Conservation (phyloP, 2,113 vertebrate genomes). For the Gnathonemus echidnorhynchus region DNA sequence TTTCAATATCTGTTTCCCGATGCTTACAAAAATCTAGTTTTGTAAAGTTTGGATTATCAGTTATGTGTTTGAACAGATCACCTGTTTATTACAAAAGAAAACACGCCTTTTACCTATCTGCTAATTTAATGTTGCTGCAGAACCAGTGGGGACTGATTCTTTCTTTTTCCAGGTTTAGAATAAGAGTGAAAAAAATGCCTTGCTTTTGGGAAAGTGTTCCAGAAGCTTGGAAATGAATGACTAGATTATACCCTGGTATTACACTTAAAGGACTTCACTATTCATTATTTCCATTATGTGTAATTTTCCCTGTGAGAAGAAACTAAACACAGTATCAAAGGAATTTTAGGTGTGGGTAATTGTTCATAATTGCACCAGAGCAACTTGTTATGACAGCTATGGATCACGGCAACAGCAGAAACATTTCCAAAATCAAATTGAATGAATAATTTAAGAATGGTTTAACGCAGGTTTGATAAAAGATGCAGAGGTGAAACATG, state of each 20-base stretch:
- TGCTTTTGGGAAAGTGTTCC: slow-evolving; percentile 37
- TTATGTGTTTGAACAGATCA: background rate
- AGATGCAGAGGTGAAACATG: background rate
- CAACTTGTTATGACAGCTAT: background rate
- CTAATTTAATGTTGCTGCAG: background rate
- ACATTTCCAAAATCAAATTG: background rate
- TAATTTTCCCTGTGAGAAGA: slow-evolving; percentile 50
- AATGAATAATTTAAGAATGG: background rate
- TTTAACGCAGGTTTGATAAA: background rate
- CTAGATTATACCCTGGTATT: slow-evolving; percentile 61
- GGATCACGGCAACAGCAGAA: background rate
- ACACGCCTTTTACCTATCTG: background rate
- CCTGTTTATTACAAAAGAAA: background rate
- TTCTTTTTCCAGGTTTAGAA: background rate
- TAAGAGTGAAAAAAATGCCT: background rate
- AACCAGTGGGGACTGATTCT: background rate
- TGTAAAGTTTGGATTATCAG: background rate
- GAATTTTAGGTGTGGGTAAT: slow-evolving; percentile 39
- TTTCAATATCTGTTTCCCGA: background rate
- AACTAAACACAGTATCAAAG: slow-evolving; percentile 44
- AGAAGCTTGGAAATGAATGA: slow-evolving; percentile 63
- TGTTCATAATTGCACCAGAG: slow-evolving; percentile 32
- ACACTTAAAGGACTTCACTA: slow-evolving; percentile 59
- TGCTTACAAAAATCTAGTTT: background rate
- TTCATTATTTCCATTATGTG: slow-evolving; percentile 60